A percentile compares a stretch with the other conserved stretches of the same genome.
These are phyloP conservation scores for Mus spicilegus DNA, from an alignment of 2,113 vertebrate species.

Conservation along the genomic window DNA sequence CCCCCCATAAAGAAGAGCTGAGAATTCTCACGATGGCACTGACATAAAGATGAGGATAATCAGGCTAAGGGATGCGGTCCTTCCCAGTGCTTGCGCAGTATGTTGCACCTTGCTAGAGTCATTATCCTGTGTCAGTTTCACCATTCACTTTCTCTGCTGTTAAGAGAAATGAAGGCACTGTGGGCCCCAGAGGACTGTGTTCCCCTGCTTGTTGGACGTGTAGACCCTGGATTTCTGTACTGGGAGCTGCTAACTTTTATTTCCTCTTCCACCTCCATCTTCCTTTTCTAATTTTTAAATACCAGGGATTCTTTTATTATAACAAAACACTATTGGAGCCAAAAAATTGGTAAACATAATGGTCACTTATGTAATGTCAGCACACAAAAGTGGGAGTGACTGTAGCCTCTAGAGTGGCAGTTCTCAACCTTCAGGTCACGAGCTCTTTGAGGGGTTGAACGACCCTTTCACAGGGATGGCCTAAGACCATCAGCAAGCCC, in stretches of 20 bases:
- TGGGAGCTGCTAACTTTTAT: not conserved
- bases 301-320: not conserved
- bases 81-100: not conserved
- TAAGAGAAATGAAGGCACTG: conserved; percentile 9
- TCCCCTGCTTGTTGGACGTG: no score
- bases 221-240: not conserved
- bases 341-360: not conserved
- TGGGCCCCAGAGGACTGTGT: not conserved
- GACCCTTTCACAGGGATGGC: not conserved
- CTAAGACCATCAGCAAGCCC: not conserved
- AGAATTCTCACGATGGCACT: not conserved
- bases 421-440: not conserved
- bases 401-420: not conserved
- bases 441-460: no score
- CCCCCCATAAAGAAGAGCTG: not conserved
- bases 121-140: not conserved
- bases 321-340: conserved; percentile 13
- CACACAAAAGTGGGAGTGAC: not conserved
- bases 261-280: not conserved
- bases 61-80: not conserved
- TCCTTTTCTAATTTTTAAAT: not conserved
- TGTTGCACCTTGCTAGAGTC: not conserved
- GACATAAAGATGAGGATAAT: not conserved
- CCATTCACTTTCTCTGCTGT: not conserved
- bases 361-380: not conserved